Base-by-base conservation (phyloP, 2,113 vertebrate species). In the Pipa parva region DNA sequence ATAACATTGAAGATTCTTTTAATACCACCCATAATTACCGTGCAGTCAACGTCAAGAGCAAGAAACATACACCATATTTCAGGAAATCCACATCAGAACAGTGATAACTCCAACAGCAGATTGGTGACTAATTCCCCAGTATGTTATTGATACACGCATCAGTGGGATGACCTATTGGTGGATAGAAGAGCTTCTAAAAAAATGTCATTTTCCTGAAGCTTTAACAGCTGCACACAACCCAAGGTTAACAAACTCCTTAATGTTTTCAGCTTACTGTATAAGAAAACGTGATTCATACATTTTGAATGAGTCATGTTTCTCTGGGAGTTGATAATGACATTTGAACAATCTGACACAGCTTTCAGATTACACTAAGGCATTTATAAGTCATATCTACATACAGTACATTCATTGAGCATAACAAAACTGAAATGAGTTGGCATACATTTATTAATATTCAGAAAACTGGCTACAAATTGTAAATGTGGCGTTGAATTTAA, bases 211-310 rank as follows among this genome's bases (percentile, higher is more conserved):
- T 39, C 9, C 37, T 42, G 7, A 21, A 39, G n/a, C 20, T 7
- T 33, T 55, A 15, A 50, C 36, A 55, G 18, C 6, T 28, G 13
- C 54, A 10, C 20, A 15, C 22, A 17, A 15, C 22, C 33, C n/a
- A 52, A 68, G 56, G 56, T 59, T 51, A 59, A 51, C 46, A 18
- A 39, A 59, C 7, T 15, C 22, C 17, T 49, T 67, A 50, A 67
- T 59, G 33, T 29, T n/a, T 20, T 24, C 18, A n/a, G 7, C 31
- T 42, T 60, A 22, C 17, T 51, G 22, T 31, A 39, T 48, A 36
- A 36, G 22, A 7, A 21, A 29, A 21, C 29, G 59, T 29, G 56
- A 39, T 39, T 39, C 25, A 51, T 24, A 12, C 46, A 49, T 50
- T 31, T 33, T 8, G 24, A 12, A 25, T 68, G 65, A 59, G 9